Evolutionary conservation across 2,888 invertebrate genomes (phyloP), one percentile per base, ranked within the genome.

Genomic region (Emesis russula): DNA sequence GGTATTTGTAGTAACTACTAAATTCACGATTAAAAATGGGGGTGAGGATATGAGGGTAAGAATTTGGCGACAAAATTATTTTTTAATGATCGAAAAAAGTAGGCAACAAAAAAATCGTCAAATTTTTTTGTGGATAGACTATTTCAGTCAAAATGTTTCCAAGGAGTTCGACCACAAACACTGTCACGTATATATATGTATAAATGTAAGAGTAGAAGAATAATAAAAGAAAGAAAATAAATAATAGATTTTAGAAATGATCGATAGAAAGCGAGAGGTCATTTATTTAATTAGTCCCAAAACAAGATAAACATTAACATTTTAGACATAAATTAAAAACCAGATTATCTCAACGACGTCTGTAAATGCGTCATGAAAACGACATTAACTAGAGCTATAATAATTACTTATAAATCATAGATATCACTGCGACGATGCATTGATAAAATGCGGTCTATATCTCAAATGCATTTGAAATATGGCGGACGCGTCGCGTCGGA

Each of bases 351-450:
- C 93, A 93, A 95, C 96, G 97, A 97, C 97, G 96, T 94, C 92
- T 93, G 96, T 96, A 97, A 97, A 98, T 97, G 97, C 97, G 96
- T 97, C 98, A 97, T 98, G 98, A 97, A 98, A 97, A 97, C 96
- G 96, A 96, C 97, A 98, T 98, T 97, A 98, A 98, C 97, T 97
- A 97, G 96, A 96, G 96, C 97, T 97, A 98, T 98, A 97, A 98
- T 98, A 98, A 98, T 98, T 98, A 97, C 96, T 97, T 97, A 98
- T 98, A 97, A 97, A 98, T 98, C 98, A 97, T 97, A 97, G 96
- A 96, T 97, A 97, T 97, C 97, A 97, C 96, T 96, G 97, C 98
- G 98, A 98, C 98, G 98, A 98, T 98, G 98, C 98, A 98, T 98
- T 98, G 98, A 98, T 98, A 98, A 98, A 98, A 97, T 97, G 97